Conservation (phyloP, 53 echinoderm and acorn worm genomes). For the Patiria pectinifera region DNA sequence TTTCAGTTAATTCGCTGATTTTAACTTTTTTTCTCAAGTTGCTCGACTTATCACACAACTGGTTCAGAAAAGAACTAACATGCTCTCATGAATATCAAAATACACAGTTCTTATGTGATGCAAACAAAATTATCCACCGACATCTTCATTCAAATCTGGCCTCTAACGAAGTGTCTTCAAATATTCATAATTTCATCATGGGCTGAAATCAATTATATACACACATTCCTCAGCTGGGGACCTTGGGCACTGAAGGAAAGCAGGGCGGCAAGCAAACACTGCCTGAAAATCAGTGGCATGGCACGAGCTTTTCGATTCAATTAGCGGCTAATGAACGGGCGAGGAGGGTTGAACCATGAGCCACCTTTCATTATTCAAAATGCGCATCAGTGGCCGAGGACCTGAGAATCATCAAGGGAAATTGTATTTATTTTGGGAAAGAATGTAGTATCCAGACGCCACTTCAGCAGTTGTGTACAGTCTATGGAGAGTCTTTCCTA, state of each 20-base stretch:
- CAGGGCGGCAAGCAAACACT: not conserved
- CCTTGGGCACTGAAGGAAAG: not conserved
- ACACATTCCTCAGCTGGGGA: not conserved
- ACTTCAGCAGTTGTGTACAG: too few species aligned
- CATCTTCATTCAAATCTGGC: not conserved
- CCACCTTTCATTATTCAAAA: not conserved
- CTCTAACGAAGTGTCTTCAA: not conserved
- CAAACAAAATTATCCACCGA: not conserved
- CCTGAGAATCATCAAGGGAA: not conserved
- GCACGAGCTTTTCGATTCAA: constrained; percentile 5
- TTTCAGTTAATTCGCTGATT: too few species aligned
- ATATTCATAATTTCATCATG: not conserved
- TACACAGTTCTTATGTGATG: not conserved
- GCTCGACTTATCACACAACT: too few species aligned
- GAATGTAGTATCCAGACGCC: too few species aligned
- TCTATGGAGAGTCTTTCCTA: too few species aligned
- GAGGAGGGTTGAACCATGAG: not conserved
- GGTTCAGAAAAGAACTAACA: too few species aligned
- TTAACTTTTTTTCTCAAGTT: too few species aligned
- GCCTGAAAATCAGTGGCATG: not conserved
- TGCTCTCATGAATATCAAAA: too few species aligned
- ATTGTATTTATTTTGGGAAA: not conserved
- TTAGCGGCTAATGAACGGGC: constrained; percentile 8
- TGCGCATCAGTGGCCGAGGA: not conserved
- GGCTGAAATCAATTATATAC: not conserved